Percentiles rank a stretch among this genome's conserved stretches.
Evolutionary conservation across 2,797 vertebrate genomes (phyloP).

Genomic region (Pangasius djambal): DNA sequence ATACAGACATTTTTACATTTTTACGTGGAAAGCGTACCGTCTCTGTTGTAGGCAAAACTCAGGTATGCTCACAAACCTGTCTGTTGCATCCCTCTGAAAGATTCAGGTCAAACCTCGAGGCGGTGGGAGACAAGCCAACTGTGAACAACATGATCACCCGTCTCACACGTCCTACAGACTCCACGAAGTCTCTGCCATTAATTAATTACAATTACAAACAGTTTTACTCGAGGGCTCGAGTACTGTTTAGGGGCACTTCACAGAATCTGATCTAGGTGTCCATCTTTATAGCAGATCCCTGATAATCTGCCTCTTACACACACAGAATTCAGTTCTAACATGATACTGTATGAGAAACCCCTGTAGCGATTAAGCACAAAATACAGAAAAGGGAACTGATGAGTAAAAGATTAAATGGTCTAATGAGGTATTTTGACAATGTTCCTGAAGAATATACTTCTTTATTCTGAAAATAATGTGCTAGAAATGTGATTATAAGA

Average conservation of each 20-base stretch:
- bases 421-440: neutral
- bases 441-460: neutral
- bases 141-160: conserved; percentile 32
- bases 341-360: neutral
- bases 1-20: neutral
- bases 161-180: conserved; percentile 44
- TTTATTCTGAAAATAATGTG: neutral
- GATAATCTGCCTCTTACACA: neutral
- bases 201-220: conserved; percentile 41
- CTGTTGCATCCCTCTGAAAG: conserved; percentile 19
- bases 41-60: conserved; percentile 37
- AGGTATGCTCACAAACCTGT: conserved; percentile 33
- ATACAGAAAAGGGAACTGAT: too few species aligned
- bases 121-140: conserved; percentile 32
- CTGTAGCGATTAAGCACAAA: neutral
- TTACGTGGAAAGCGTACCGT: neutral
- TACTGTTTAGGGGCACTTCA: neutral
- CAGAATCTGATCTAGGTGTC: conserved; percentile 19
- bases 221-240: conserved; percentile 6
- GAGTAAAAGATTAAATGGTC: neutral
- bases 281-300: neutral
- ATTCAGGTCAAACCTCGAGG: conserved; percentile 34
- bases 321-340: neutral
- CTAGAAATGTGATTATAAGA: neutral
- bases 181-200: conserved; percentile 49